Conservation (phyloP, 37 sponge, comb jelly and placozoan species). For the Cladorhizidae sp. region DNA sequence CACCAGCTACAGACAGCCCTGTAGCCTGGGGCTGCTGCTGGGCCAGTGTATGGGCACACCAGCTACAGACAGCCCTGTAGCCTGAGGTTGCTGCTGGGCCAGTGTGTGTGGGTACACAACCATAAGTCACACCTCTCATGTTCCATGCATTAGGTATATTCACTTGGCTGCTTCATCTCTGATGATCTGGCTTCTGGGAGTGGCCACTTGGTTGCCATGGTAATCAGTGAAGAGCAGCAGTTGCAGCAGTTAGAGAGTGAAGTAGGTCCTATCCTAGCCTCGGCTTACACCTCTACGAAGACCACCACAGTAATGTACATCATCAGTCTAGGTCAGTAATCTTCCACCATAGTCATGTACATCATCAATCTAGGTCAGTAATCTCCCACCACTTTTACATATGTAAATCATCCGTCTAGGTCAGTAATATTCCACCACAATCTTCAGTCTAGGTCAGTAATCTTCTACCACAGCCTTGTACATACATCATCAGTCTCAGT, state of each 20-base stretch:
- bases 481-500: too few species aligned
- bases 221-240: constrained; percentile 31
- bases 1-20: too few species aligned
- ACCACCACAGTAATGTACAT: constrained; percentile 25
- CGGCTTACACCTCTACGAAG: neutral
- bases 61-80: too few species aligned
- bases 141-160: constrained; percentile 22
- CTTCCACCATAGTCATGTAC: constrained; percentile 23
- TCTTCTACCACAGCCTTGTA: neutral
- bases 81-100: too few species aligned
- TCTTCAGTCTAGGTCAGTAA: too few species aligned
- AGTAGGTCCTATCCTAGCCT: constrained; percentile 8
- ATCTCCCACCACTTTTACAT: neutral
- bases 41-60: too few species aligned
- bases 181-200: neutral
- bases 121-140: too few species aligned
- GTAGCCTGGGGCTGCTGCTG: too few species aligned
- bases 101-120: neutral
- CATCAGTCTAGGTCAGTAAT: constrained; percentile 44
- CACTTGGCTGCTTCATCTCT: constrained; percentile 12
- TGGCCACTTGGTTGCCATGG: constrained; percentile 25
- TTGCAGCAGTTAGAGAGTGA: constrained; percentile 32
- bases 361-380: constrained; percentile 47
- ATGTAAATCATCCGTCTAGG: constrained; percentile 57
- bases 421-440: too few species aligned